These are phyloP conservation scores for Furnarius figulus DNA, from an alignment of 2,113 vertebrate genomes.

Conservation along the genomic window DNA sequence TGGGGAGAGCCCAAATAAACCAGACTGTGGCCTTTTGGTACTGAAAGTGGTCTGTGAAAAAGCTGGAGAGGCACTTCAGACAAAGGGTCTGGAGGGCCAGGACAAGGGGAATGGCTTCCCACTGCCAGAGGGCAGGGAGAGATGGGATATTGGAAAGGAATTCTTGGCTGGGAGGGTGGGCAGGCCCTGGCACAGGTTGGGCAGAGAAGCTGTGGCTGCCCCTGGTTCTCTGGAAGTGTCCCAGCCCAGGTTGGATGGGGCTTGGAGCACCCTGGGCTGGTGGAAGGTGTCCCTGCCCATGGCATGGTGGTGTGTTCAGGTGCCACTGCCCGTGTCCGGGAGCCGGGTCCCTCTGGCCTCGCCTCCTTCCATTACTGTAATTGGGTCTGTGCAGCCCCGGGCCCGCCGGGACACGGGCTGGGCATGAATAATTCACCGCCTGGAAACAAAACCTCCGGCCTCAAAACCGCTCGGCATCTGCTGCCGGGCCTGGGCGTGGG, in stretches of 20 bases:
- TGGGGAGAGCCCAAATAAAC: too few species aligned
- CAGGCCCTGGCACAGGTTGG: not conserved
- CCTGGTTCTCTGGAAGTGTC: not conserved
- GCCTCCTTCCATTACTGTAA: not conserved
- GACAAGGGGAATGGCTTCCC: not conserved
- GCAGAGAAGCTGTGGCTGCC: not conserved
- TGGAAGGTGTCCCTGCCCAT: not conserved
- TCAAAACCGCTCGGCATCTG: slow-evolving; percentile 7
- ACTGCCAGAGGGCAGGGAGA: not conserved
- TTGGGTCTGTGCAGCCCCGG: not conserved
- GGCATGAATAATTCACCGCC: slow-evolving; percentile 50
- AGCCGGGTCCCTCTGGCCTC: not conserved
- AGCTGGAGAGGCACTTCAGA: not conserved
- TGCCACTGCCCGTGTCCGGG: not conserved
- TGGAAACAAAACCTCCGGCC: slow-evolving; percentile 38
- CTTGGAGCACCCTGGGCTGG: not conserved
- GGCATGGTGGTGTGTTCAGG: not conserved
- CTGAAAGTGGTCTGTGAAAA: not conserved
- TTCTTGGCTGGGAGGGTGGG: not conserved
- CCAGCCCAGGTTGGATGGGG: not conserved
- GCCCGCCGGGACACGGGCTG: not conserved
- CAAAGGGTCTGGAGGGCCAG: not conserved
- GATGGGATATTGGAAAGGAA: fast-evolving
- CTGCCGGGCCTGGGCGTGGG: not conserved
- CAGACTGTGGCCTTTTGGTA: not conserved